These are phyloP conservation scores for Polyploca ridens DNA, from an alignment of 2,888 invertebrate species.

Conservation along the genomic window DNA sequence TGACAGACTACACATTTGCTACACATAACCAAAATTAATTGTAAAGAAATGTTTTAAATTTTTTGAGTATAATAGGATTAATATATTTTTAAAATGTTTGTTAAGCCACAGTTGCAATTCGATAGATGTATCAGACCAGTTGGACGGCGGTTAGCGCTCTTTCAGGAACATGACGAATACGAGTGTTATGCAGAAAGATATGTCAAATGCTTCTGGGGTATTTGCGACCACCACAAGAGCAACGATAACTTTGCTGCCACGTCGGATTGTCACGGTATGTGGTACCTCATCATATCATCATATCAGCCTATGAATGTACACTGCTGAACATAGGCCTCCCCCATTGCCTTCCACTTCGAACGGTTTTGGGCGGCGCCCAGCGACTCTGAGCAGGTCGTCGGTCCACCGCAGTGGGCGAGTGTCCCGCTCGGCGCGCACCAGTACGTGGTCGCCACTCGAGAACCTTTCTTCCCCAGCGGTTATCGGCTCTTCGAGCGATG, in stretches of 20 bases:
- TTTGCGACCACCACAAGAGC: conserved; percentile 67
- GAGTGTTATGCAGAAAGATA: conserved; percentile 71
- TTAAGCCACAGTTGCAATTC: conserved; percentile 46
- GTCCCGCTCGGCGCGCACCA: no score
- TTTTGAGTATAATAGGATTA: background rate
- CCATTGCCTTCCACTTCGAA: no score
- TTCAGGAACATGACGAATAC: conserved; percentile 56
- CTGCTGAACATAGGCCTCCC: no score
- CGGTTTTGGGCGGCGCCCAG: no score
- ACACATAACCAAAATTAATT: background rate
- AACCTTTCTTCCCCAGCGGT: no score
- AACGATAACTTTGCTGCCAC: conserved; percentile 41
- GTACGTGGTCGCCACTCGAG: no score
- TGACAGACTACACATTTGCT: no score
- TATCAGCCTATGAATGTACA: no score
- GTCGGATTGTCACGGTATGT: conserved; percentile 15
- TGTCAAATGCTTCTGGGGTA: conserved; percentile 72
- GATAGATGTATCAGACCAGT: conserved; percentile 55
- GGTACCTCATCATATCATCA: no score
- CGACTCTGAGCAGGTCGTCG: no score
- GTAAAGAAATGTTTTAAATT: background rate
- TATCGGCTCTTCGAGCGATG: no score
- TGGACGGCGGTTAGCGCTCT: conserved; percentile 54
- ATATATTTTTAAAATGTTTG: conserved; percentile 36
- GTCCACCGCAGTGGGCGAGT: no score